These are phyloP conservation scores for Drosophila navojoa DNA, from an alignment of 1,140 invertebrate species.

Conservation along the genomic window DNA sequence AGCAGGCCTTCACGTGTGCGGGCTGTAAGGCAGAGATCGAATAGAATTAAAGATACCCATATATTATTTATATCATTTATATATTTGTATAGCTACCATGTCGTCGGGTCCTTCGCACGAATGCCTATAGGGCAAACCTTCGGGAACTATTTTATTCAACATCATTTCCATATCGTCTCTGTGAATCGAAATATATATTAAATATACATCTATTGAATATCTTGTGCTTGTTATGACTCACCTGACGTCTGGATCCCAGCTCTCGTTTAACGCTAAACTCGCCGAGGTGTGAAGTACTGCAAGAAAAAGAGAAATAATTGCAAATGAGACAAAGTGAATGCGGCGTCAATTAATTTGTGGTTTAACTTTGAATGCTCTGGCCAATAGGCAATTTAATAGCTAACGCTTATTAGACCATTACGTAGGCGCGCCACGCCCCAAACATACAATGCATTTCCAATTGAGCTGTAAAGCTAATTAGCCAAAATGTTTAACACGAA, in stretches of 20 bases:
- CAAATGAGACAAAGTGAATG: slow-evolving; percentile 27
- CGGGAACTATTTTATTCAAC: slow-evolving; percentile 99
- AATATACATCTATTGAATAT: neutral
- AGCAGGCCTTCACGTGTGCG: slow-evolving; percentile 98
- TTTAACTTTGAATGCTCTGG: slow-evolving; percentile 39
- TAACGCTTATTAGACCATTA: slow-evolving; percentile 64
- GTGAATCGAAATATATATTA: slow-evolving; percentile 1
- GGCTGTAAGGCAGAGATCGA: slow-evolving; percentile 86
- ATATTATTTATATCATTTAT: neutral
- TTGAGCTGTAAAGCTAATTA: slow-evolving; percentile 74
- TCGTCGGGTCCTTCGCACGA: slow-evolving; percentile 99
- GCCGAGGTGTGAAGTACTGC: slow-evolving; percentile 98
- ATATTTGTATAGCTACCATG: slow-evolving; percentile 88
- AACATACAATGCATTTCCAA: slow-evolving; percentile 45
- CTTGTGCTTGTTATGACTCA: slow-evolving; percentile 41
- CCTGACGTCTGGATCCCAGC: slow-evolving; percentile 97
- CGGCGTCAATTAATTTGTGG: slow-evolving; percentile 61
- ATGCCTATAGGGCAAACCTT: slow-evolving; percentile 97
- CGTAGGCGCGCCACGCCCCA: slow-evolving; percentile 21
- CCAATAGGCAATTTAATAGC: neutral
- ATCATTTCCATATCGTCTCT: slow-evolving; percentile 99
- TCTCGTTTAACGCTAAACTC: slow-evolving; percentile 98
- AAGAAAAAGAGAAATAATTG: slow-evolving; percentile 81
- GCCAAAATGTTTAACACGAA: slow-evolving; percentile 52
- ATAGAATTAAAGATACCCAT: neutral